Evolutionary conservation across 2,797 vertebrate genomes (phyloP), one percentile per base, ranked within the genome.

Genomic region (Chelon auratus): DNA sequence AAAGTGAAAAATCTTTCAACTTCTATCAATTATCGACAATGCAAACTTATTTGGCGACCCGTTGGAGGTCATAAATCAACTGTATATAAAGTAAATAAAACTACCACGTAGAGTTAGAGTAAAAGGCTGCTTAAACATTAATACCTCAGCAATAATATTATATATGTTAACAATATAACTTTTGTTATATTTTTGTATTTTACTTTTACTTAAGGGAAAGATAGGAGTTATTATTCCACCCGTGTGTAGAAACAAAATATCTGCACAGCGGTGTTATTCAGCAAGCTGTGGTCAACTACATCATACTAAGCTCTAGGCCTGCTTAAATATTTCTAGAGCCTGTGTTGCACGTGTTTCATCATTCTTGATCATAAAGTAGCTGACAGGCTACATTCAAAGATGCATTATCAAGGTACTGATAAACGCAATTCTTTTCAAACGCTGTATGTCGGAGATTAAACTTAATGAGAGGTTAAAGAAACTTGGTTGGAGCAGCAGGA

Each of bases 311-410:
- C 39, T 59, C 14, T 5, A 26, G 39, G 9, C 22, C 9, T 17
- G 9, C 8, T 43, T 3, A 22, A 47, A 33, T 47, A 22, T 22
- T 53, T 55, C 54, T 26, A 4, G 9, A 0, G 1, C 50, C 52
- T 37, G 45, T 55, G 45, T 55, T 26, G 13, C 17, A 9, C 6
- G 42, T 65, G n/a, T 75, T 80, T 62, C 71, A 80, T 67, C 52
- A 58, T 45, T 13, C 39, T 51, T 51, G 36, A 47, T 43, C 47
- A 58, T 59, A 36, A 77, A 56, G 36, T 47, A 45, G 11, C 15
- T 30, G 13, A 12, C 24, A 39, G 12, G 47, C 61, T 1, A 8
- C 40, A 30, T 66, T 62, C 50, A 51, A 24, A 52, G 42, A 10
- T 24, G 50, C 26, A 45, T 48, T 63, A 51, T 14, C 30, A 33